phyloP scores from a whole-genome alignment of 2,113 vertebrate species.

The Tympanuchus pallidicinctus region DNA sequence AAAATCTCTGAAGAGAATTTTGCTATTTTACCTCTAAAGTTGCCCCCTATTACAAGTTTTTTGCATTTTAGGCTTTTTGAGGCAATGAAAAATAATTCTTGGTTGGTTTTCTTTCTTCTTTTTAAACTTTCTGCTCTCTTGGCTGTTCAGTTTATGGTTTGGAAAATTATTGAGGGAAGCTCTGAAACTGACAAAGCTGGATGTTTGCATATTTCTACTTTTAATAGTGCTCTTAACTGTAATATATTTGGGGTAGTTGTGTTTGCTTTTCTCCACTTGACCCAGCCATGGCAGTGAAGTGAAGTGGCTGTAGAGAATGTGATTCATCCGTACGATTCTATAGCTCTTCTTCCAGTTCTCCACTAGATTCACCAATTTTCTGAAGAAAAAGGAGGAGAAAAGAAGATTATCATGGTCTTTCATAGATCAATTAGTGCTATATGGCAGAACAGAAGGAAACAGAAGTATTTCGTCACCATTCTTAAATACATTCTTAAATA shows the following conservation, averaged over 20 bases:
- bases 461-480: background rate
- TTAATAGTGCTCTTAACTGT: background rate
- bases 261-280: background rate
- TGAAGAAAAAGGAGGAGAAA: background rate
- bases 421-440: background rate
- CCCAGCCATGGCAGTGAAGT: too few species aligned
- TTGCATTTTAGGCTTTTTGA: background rate
- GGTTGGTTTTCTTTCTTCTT: background rate
- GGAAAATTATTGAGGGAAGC: background rate
- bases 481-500: background rate
- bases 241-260: background rate
- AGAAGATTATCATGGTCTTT: background rate
- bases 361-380: background rate
- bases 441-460: background rate
- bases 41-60: background rate
- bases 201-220: background rate
- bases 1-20: background rate
- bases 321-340: fast-evolving
- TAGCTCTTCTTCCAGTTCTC: background rate
- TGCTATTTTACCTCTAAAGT: background rate
- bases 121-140: background rate
- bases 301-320: background rate
- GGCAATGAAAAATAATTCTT: background rate
- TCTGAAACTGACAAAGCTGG: background rate
- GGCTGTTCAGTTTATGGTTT: background rate